phyloP scores from a whole-genome alignment of 2,888 invertebrate genomes.

The Bursaphelenchus okinawaensis region DNA sequence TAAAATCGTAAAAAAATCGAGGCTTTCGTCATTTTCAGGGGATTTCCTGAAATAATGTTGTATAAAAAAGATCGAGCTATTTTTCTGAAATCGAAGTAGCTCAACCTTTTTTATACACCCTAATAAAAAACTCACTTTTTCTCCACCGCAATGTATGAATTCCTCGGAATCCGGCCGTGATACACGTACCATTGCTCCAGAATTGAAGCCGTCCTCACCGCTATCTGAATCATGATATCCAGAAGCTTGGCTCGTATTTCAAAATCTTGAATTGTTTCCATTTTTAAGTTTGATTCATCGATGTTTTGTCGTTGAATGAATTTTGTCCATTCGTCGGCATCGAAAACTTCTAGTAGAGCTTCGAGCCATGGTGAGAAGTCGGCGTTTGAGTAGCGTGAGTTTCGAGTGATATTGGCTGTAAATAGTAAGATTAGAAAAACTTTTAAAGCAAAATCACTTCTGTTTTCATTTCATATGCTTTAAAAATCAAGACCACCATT shows the following conservation, averaged over 20 bases:
- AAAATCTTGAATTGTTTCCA: constrained; percentile 29
- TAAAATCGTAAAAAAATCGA: neutral
- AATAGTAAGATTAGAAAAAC: neutral
- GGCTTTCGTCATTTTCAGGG: too few relatives aligned
- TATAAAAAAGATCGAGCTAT: neutral
- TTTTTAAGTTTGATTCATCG: neutral
- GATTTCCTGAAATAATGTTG: too few relatives aligned
- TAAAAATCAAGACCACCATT: too few relatives aligned
- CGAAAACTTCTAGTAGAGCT: constrained; percentile 32
- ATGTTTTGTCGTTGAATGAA: neutral
- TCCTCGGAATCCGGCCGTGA: constrained; percentile 19
- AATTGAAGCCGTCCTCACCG: constrained; percentile 35
- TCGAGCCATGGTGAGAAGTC: constrained; percentile 22
- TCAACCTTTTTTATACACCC: too few relatives aligned
- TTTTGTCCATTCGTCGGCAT: constrained; percentile 29
- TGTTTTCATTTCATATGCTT: neutral
- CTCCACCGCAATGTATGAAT: constrained; percentile 7
- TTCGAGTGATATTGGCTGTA: neutral
- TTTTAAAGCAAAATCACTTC: constrained; percentile 14
- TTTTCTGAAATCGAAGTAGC: neutral
- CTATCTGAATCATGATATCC: constrained; percentile 46
- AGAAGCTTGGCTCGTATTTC: constrained; percentile 36
- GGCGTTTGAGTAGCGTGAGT: neutral
- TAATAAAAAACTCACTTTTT: neutral
- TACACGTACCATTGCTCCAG: constrained; percentile 38